Base-by-base conservation (phyloP, 1,140 invertebrate species). In the Littorina saxatilis region DNA sequence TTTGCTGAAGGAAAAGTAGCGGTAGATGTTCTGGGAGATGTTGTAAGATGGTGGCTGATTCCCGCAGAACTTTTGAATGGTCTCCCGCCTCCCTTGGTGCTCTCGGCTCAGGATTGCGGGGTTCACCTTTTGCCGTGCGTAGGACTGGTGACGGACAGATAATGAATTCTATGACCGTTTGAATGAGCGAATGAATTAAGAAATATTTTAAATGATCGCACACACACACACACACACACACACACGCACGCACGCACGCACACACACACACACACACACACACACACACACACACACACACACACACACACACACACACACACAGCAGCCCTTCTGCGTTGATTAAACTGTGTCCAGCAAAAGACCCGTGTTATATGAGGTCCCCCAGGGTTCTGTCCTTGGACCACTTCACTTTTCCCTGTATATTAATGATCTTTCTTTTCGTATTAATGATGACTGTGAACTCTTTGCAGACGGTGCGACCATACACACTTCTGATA, bases 1-100 rank as follows among this genome's bases (percentile, higher is more conserved):
- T 7, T 32, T 29, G 35, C 35, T 39, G 35, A 75, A 75, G 73
- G 73, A 75, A 47, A 77, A 77, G 52, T 63, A 77, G 37, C 75
- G 52, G 1, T 15, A n/a, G 74, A 77, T 29, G 0, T 35, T 32
- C 2, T n/a, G 13, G 17, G 68, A 20, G 4, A 72, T 13, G 20
- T 15, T 72, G 68, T 43, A 72, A 23, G 5, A 27, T 4, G 68
- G 40, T 15, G 35, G 35, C 20, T 61, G 58, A 27, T 15, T 23
- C 2, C 0, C 9, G 39, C 68, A 72, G 37, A 43, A 20, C n/a
- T 40, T 4, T 35, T 43, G 68, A 3, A 72, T 29, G 9, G 20
- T 17, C 17, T 35, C 35, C 39, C 35, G 68, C n/a, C 68, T 39
- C 39, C 43, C 11, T 4, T 13, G 35, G 37, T 72, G 68, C 40